Evolutionary conservation across 2,797 vertebrate species (phyloP), one percentile per base, ranked within the genome.

Genomic region (Lutjanus campechanus): DNA sequence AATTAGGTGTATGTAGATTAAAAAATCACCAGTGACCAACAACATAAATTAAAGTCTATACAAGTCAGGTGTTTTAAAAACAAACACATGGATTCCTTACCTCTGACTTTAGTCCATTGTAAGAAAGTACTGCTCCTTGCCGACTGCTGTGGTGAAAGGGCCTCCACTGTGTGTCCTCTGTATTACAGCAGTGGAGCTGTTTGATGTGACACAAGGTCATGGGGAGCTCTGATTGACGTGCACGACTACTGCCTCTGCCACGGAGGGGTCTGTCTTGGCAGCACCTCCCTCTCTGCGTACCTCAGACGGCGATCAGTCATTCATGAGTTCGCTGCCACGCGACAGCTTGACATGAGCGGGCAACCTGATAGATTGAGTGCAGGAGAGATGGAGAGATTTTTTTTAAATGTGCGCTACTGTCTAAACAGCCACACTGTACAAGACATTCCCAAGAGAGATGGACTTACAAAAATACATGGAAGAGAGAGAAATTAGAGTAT

Each of bases 131-230:
- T 1, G 5, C 50, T 36, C 8, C 17, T 67, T 0, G 51, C 29
- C 58, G 67, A 36, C 71, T 66, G 1, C 10, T 25, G 58, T 25
- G 25, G 65, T 51, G 8, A 73, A 80, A 55, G 64, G 65, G 36
- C 36, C 55, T 73, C 16, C 11, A 3, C 56, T n/a, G 49, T 0
- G 4, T 17, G 54, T 67, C 66, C 72, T 73, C 51, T 66, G 58
- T 44, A 63, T 74, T 80, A 50, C n/a, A 41, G 67, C 68, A 16
- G 53, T 41, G 58, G 29, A 74, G 79, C 72, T 16, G 44, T 86
- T 78, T 83, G 81, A 83, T 85, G 73, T 87, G 91, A 87, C 88
- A 85, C 91, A 90, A 94, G 94, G 93, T 95, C 88, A 89, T 7
- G 2, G 54, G 8, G 77, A 72, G 85, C 80, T 76, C 41, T 89